Evolutionary conservation across 2,888 invertebrate species (phyloP), one percentile per base, ranked within the genome.

Genomic region (Apomyelois bistriatella): DNA sequence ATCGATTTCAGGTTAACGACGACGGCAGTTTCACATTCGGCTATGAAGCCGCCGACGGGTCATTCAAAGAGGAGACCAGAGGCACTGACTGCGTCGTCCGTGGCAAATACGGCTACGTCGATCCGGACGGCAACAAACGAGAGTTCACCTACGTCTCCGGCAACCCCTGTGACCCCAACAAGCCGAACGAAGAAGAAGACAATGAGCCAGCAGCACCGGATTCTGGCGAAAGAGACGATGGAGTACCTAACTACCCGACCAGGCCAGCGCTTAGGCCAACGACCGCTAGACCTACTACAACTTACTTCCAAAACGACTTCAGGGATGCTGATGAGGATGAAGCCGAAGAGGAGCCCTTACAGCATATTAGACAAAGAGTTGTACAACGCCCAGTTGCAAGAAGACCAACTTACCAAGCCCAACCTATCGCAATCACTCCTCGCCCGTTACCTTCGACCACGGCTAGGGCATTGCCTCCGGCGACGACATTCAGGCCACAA

Each of bases 121-220:
- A 96, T 82, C 96, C 96, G 0, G 95, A 96, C 59, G 96, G 96
- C 63, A 95, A 96, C 85, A 95, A 95, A 71, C 85, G 96, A 61
- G 96, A 96, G 79, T 96, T 96, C 83, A 95, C 95, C 4, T 96
- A 96, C 82, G 96, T 96, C 0, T 95, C 95, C 17, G 96, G 96
- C 15, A 96, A 96, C 76, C 95, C 96, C 0, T 96, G 96, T 74
- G 96, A 96, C 72, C 96, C 96, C 6, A 96, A 95, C 80, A 94
- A 94, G n/a, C 94, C 94, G 0, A 92, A 94, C 59, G 93, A 94
- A 13, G 93, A 93, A 9, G 94, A 94, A 13, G 86, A 86, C n/a
- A 91, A 92, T 2, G 92, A 92, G 10, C 76, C 84, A 0, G 77
- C 70, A 7, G 89, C 90, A 0, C 91, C 91, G 9, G 93, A 93